Evolutionary conservation across 2,888 invertebrate species (phyloP).

Genomic region (Ctena decussata): DNA sequence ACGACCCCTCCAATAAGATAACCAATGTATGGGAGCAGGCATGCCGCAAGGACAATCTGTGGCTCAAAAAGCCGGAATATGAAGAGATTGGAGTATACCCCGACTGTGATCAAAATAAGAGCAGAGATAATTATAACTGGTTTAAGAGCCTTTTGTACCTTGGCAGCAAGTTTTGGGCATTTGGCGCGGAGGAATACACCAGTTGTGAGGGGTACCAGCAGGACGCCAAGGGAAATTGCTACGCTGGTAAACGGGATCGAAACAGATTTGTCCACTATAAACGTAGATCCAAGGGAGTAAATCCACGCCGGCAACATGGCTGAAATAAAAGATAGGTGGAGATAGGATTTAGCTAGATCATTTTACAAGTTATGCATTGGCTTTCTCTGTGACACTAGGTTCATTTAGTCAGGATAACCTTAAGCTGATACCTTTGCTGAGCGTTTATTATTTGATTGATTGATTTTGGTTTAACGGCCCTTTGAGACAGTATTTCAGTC

Average conservation of each 20-base stretch:
- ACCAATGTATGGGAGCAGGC: constrained; percentile 84
- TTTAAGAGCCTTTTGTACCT: constrained; percentile 90
- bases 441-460: no score
- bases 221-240: constrained; percentile 91
- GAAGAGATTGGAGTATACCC: constrained; percentile 95
- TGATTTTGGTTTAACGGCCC: no score
- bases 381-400: no score
- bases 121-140: constrained; percentile 94
- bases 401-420: no score
- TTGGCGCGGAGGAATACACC: constrained; percentile 86
- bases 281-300: constrained; percentile 92
- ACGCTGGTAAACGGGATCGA: constrained; percentile 93
- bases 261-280: constrained; percentile 88
- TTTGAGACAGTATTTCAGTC: no score
- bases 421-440: no score
- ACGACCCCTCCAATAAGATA: constrained; percentile 80
- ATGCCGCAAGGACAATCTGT: constrained; percentile 75
- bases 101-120: constrained; percentile 94
- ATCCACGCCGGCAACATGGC: constrained; percentile 97
- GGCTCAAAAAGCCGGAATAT: constrained; percentile 94
- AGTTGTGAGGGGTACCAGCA: constrained; percentile 91
- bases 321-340: constrained; percentile 87
- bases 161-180: constrained; percentile 90
- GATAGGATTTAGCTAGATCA: no score
- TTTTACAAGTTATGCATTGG: no score